phyloP scores from a whole-genome alignment of 2,888 invertebrate genomes.

The Coenonympha glycerion region DNA sequence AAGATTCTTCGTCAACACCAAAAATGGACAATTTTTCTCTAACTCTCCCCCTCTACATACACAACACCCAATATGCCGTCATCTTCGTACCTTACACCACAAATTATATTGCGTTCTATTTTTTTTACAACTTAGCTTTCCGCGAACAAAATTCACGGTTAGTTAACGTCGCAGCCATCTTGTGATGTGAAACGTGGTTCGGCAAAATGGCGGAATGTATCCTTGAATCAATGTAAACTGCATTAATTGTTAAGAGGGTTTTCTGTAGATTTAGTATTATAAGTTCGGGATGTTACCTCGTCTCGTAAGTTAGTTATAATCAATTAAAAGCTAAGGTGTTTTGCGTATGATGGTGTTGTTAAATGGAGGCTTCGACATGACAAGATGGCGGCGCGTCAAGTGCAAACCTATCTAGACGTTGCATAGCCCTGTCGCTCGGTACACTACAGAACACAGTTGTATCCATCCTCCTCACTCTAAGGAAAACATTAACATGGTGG shows the following conservation, averaged over 20 bases:
- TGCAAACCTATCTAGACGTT: conserved; percentile 66
- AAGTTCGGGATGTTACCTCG: too few species aligned
- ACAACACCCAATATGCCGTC: conserved; percentile 71
- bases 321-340: too few species aligned
- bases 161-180: conserved; percentile 24
- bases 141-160: conserved; percentile 48
- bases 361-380: conserved; percentile 25
- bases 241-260: too few species aligned
- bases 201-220: conserved; percentile 22
- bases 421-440: conserved; percentile 66
- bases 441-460: conserved; percentile 74
- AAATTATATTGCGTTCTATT: conserved; percentile 68
- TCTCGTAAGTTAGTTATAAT: too few species aligned
- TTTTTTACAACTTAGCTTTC: conserved; percentile 63
- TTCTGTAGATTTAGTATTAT: too few species aligned
- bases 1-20: neutral
- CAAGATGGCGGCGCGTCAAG: conserved; percentile 36
- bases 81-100: conserved; percentile 55
- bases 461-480: conserved; percentile 63
- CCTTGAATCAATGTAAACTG: conserved; percentile 7
- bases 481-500: conserved; percentile 56
- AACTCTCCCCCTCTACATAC: conserved; percentile 49
- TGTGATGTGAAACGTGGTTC: neutral
- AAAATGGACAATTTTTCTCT: conserved; percentile 17
- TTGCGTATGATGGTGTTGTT: neutral